Percentiles rank a stretch among this genome's conserved stretches.
Conservation (phyloP, 2,797 vertebrate genomes). For the Enteromius mattozi region DNA sequence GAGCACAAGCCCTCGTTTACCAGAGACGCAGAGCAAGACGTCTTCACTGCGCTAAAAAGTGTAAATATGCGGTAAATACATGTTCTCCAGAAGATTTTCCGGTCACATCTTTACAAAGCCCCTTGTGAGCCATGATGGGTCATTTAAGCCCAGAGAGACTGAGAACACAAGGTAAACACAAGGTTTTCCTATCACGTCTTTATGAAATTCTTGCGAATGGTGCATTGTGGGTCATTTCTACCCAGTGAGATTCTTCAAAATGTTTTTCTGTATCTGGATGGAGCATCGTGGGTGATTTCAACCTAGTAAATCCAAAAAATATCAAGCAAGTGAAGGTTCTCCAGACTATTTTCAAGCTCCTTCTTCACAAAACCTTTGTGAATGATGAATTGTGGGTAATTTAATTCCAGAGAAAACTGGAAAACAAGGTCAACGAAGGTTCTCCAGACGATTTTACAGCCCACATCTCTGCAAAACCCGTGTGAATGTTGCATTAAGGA, state of each 20-base stretch:
- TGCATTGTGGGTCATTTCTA: not conserved
- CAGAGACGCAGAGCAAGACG: slow-evolving; percentile 35
- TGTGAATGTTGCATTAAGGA: not conserved
- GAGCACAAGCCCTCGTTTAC: slow-evolving; percentile 40
- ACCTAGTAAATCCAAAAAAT: not conserved
- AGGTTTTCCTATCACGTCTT: slow-evolving; percentile 13
- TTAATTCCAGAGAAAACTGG: slow-evolving; percentile 27
- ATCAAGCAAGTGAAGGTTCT: not conserved
- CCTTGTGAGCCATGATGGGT: slow-evolving; percentile 4
- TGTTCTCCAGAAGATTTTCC: not conserved
- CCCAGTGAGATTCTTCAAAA: not conserved
- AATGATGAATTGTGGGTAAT: slow-evolving; percentile 37
- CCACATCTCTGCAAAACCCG: not conserved
- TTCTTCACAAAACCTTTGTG: slow-evolving; percentile 5
- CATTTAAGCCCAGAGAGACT: slow-evolving; percentile 34
- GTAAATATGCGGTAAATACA: not conserved
- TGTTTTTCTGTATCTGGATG: not conserved
- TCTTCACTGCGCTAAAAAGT: not conserved
- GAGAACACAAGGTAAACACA: not conserved
- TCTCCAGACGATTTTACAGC: not conserved
- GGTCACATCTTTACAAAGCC: slow-evolving; percentile 7
- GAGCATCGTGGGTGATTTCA: not conserved
- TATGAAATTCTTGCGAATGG: not conserved
- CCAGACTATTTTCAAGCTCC: not conserved
- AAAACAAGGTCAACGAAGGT: not conserved